Base-by-base conservation (phyloP, 2,888 invertebrate species). In the Papilio gigon region DNA sequence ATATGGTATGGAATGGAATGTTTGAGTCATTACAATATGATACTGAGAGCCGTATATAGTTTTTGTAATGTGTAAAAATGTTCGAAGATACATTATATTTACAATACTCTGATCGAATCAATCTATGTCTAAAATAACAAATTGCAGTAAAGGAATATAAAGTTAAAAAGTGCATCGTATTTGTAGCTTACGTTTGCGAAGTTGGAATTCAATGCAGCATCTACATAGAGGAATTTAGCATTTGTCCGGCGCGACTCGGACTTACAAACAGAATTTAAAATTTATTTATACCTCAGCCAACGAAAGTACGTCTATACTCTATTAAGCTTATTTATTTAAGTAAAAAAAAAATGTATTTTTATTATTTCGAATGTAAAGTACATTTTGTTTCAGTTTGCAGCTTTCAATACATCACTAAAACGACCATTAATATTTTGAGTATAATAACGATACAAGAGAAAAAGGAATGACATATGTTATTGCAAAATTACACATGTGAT, bases 201-300 rank as follows among this genome's bases (percentile, higher is more conserved):
- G 65, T 69, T 65, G 61, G 65, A 78, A 78, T 78, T 78, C 78
- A 78, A 76, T 75, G 73, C 75, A 73, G 77, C 65, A 78, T 84
- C 83, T 85, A 77, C 80, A 81, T 80, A 82, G 80, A 85, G 85
- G 89, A 85, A 89, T 89, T 87, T 84, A 87, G 83, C 87, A 86
- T 90, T 89, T 88, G 87, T 89, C 85, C 87, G 80, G 82, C 80
- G 83, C 84, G 83, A 82, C 81, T 84, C 42, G 80, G 85, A 86
- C 84, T 86, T 85, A 86, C 88, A 89, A 73, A 88, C 85, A 77
- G 89, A 90, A 91, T 90, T 83, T 87, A 84, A 90, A 89, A 90
- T 89, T 81, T 85, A 86, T 87, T 86, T 69, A 69, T 65, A 53
- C 65, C 53, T 61, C 65, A 22, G 30, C 17, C 30, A 60, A 22